Percentiles rank a stretch among this genome's conserved stretches.
Conservation (phyloP, 2,888 invertebrate genomes). For the Amiota communis region DNA sequence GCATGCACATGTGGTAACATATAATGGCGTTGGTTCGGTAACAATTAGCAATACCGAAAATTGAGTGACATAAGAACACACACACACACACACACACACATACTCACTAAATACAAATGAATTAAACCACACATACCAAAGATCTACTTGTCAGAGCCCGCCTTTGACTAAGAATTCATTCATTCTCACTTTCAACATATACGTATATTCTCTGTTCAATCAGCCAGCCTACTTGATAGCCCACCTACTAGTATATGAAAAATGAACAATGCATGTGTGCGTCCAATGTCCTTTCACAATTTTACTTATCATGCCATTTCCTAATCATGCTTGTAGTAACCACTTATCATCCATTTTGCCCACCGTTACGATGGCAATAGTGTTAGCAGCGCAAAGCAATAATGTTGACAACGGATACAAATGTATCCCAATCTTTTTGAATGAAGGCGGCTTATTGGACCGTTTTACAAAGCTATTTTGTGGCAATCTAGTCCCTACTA, state of each 20-base stretch:
- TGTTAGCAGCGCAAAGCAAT: background rate
- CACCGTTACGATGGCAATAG: background rate
- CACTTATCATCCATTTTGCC: background rate
- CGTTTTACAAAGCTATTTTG: slow-evolving; percentile 26
- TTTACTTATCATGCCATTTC: background rate
- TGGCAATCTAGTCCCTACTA: background rate
- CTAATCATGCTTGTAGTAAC: background rate
- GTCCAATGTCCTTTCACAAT: background rate
- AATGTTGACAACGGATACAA: background rate
- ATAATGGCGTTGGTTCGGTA: no score
- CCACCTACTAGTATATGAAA: background rate
- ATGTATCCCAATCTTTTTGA: background rate
- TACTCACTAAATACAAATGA: background rate
- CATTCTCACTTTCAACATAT: no score
- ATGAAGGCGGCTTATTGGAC: background rate
- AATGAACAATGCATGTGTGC: no score
- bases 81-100: background rate
- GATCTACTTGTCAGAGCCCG: no score
- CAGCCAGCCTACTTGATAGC: background rate
- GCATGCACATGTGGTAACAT: no score
- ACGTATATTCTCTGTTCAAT: no score
- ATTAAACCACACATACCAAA: no score
- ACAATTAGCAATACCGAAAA: no score
- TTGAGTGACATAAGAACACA: background rate
- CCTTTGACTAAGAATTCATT: no score